phyloP scores from a whole-genome alignment of 2,797 vertebrate genomes.

The Characodon lateralis region DNA sequence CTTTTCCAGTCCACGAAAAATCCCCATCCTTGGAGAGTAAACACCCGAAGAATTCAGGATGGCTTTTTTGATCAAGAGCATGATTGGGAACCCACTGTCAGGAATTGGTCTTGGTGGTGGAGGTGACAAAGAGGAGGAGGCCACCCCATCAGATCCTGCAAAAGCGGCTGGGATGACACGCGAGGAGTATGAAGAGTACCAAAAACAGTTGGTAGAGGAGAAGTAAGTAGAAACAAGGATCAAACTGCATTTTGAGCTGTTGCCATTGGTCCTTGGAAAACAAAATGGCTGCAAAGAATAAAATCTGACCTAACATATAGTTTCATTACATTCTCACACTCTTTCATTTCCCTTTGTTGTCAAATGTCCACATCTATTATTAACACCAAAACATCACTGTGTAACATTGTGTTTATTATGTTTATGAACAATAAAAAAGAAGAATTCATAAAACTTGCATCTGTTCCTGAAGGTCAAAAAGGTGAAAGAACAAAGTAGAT shows the following conservation, averaged over 20 bases:
- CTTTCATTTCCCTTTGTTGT: slow-evolving; percentile 6
- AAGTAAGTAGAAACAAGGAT: slow-evolving; percentile 87
- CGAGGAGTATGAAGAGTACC: slow-evolving; percentile 97
- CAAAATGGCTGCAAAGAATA: slow-evolving; percentile 31
- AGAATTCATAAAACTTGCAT: slow-evolving; percentile 8
- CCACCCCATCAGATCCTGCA: slow-evolving; percentile 87
- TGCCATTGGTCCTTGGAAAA: slow-evolving; percentile 16
- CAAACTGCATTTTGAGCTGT: slow-evolving; percentile 32
- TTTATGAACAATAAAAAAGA: background rate
- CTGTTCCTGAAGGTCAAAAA: slow-evolving; percentile 61
- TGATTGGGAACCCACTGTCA: slow-evolving; percentile 94
- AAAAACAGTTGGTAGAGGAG: slow-evolving; percentile 96
- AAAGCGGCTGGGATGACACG: slow-evolving; percentile 94
- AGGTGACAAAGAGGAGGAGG: slow-evolving; percentile 90
- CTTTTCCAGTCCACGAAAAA: slow-evolving; percentile 25
- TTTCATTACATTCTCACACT: background rate
- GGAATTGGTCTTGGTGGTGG: slow-evolving; percentile 93
- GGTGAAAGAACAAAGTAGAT: background rate
- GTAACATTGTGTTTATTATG: background rate
- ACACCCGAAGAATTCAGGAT: slow-evolving; percentile 67
- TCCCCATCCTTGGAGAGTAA: slow-evolving; percentile 34
- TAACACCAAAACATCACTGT: background rate
- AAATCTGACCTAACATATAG: slow-evolving; percentile 64
- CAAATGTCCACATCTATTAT: background rate
- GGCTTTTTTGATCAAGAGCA: slow-evolving; percentile 95